These are phyloP conservation scores for Drosophila sechellia DNA, from an alignment of 1,140 invertebrate genomes.

Conservation along the genomic window DNA sequence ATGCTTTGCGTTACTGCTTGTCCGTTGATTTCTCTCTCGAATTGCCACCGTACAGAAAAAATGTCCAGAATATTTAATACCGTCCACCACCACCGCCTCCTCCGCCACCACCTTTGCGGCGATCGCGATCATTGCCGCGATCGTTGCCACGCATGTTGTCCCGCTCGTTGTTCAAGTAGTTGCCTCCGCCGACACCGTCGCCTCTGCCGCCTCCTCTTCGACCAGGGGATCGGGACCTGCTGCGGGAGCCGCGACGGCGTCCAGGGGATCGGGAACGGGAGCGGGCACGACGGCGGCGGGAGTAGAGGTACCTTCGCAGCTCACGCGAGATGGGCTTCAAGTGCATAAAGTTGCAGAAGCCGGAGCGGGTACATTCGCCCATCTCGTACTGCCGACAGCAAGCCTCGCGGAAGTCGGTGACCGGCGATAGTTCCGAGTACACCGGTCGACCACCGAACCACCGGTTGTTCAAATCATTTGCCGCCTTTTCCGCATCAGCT, in stretches of 20 bases:
- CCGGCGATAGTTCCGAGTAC: slow-evolving; percentile 98
- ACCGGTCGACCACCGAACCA: slow-evolving; percentile 99
- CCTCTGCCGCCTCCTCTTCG: slow-evolving; percentile 38
- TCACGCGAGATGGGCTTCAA: slow-evolving; percentile 98
- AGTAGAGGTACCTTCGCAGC: slow-evolving; percentile 90
- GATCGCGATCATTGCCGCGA: slow-evolving; percentile 41
- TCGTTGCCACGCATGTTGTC: slow-evolving; percentile 22
- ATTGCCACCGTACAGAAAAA: slow-evolving; percentile 28
- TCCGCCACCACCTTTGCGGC: slow-evolving; percentile 29
- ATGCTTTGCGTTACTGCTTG: slow-evolving; percentile 42
- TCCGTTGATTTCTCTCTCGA: slow-evolving; percentile 36
- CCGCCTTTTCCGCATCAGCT: slow-evolving; percentile 98
- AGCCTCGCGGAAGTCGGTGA: slow-evolving; percentile 99
- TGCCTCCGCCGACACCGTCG: slow-evolving; percentile 35
- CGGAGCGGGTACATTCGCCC: slow-evolving; percentile 98
- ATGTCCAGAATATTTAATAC: slow-evolving; percentile 48
- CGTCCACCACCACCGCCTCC: slow-evolving; percentile 38
- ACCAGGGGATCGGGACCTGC: slow-evolving; percentile 85
- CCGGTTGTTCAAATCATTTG: slow-evolving; percentile 98
- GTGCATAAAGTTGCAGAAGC: slow-evolving; percentile 99
- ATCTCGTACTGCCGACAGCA: slow-evolving; percentile 99
- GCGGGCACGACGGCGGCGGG: slow-evolving; percentile 85
- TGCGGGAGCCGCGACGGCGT: slow-evolving; percentile 70
- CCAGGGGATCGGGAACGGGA: slow-evolving; percentile 83
- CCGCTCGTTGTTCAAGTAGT: slow-evolving; percentile 44